Conservation (phyloP, 2,888 invertebrate species). For the Sericinus montela region DNA sequence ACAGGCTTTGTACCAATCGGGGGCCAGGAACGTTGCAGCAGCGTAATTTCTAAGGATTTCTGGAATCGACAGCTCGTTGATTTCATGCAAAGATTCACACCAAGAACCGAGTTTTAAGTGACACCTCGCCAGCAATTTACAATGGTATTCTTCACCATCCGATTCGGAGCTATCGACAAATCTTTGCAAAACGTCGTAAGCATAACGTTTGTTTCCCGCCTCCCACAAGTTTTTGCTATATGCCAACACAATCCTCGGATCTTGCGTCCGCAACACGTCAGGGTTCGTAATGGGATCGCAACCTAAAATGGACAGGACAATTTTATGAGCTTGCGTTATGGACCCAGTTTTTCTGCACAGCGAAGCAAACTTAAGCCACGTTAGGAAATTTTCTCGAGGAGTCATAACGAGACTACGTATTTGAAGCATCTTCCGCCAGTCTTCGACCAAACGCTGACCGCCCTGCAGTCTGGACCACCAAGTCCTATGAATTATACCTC, state of each 20-base stretch:
- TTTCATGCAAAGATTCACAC: conserved; percentile 93
- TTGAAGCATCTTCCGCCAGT: conserved; percentile 98
- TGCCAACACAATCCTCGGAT: conserved; percentile 94
- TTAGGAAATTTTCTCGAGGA: conserved; percentile 95
- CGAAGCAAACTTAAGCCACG: conserved; percentile 98
- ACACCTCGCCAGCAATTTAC: conserved; percentile 85
- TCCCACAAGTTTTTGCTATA: conserved; percentile 98
- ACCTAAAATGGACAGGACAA: conserved; percentile 90
- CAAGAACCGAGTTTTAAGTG: conserved; percentile 96
- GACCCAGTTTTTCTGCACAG: conserved; percentile 96
- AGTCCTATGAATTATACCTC: conserved; percentile 87
- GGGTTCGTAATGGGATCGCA: conserved; percentile 87
- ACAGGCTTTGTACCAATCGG: conserved; percentile 98
- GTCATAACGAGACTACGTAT: conserved; percentile 95
- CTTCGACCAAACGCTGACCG: conserved; percentile 96
- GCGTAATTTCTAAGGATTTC: conserved; percentile 87
- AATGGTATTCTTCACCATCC: conserved; percentile 77
- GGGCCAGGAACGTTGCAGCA: conserved; percentile 90
- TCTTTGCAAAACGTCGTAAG: conserved; percentile 87
- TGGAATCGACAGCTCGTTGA: conserved; percentile 88
- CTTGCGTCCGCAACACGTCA: conserved; percentile 84
- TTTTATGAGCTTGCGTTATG: conserved; percentile 92
- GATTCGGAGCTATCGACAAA: conserved; percentile 82
- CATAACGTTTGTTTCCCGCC: conserved; percentile 86
- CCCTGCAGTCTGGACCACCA: conserved; percentile 98